Conservation (phyloP, 2,113 vertebrate genomes). For the Taxidea taxus region DNA sequence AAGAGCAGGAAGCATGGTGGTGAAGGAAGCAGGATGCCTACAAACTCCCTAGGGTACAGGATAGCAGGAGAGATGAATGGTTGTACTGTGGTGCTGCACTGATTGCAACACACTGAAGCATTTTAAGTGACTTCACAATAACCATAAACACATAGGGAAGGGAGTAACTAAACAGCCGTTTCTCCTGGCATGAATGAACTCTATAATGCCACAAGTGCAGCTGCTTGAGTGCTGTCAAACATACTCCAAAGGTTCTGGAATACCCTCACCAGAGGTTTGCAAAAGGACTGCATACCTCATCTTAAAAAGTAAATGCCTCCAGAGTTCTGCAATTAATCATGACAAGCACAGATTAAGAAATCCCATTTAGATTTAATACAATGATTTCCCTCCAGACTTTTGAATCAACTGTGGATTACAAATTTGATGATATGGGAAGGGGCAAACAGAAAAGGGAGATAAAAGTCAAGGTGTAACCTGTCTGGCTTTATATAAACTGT, state of each 20-base stretch:
- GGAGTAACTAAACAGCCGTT: background rate
- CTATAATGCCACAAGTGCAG: conserved; percentile 22
- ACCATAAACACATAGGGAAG: background rate
- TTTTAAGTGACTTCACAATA: background rate
- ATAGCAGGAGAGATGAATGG: conserved; percentile 29
- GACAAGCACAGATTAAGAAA: conserved; percentile 65
- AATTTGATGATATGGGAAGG: conserved; percentile 61
- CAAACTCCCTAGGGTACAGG: conserved; percentile 1
- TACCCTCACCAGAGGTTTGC: background rate
- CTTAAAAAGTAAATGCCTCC: conserved; percentile 58
- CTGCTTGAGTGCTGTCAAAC: conserved; percentile 5
- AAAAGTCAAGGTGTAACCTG: conserved; percentile 25
- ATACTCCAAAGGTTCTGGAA: background rate
- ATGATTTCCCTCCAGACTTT: conserved; percentile 68
- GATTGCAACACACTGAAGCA: conserved; percentile 42
- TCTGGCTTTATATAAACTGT: conserved; percentile 61
- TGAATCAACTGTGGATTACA: conserved; percentile 66
- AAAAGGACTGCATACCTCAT: conserved; percentile 44
- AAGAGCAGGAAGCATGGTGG: conserved; percentile 1
- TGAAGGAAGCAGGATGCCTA: background rate
- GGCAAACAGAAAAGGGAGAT: conserved; percentile 25
- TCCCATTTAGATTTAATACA: conserved; percentile 68
- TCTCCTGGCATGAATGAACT: conserved; percentile 28
- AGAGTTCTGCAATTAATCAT: conserved; percentile 72
- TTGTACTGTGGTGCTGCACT: background rate